A percentile compares a stretch with the other conserved stretches of the same genome.
Evolutionary conservation across 2,113 vertebrate genomes (phyloP).

Genomic region (Apistogramma diplotaenia): DNA sequence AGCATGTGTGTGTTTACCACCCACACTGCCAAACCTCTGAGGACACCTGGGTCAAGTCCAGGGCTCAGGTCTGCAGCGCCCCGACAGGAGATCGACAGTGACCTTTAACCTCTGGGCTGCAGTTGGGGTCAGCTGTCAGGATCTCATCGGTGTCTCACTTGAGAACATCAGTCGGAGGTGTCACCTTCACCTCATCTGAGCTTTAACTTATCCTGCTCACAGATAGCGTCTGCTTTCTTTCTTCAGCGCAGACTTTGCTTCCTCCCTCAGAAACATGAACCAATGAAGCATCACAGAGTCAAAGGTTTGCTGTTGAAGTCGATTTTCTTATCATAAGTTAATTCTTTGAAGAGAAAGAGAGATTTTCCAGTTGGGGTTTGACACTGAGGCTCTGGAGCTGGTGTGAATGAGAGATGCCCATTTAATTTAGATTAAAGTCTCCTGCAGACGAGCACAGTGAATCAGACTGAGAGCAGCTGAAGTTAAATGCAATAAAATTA

Average conservation of each 20-base stretch:
- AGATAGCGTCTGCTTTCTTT: background rate
- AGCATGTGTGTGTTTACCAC: constrained; percentile 44
- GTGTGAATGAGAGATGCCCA: background rate
- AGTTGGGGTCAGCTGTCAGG: constrained; percentile 5
- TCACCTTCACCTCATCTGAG: background rate
- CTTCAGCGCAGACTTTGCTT: background rate
- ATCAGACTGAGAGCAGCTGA: background rate
- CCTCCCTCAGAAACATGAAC: background rate
- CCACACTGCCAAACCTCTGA: constrained; percentile 54
- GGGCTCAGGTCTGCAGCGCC: constrained; percentile 40
- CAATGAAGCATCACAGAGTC: background rate
- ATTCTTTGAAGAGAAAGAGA: background rate
- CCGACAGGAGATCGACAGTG: constrained; percentile 39
- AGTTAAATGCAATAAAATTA: fast-evolving
- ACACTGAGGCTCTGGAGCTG: background rate
- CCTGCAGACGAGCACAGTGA: fast-evolving
- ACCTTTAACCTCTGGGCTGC: constrained; percentile 41
- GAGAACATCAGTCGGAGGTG: background rate
- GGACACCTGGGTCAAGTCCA: constrained; percentile 53
- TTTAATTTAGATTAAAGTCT: background rate
- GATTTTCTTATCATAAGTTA: background rate
- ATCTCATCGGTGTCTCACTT: constrained; percentile 21
- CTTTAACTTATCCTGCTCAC: constrained; percentile 13
- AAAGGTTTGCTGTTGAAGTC: background rate
- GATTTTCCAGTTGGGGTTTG: background rate